Evolutionary conservation across 1,140 invertebrate genomes (phyloP), one percentile per base, ranked within the genome.

Genomic region (Harlomillsia oculata): DNA sequence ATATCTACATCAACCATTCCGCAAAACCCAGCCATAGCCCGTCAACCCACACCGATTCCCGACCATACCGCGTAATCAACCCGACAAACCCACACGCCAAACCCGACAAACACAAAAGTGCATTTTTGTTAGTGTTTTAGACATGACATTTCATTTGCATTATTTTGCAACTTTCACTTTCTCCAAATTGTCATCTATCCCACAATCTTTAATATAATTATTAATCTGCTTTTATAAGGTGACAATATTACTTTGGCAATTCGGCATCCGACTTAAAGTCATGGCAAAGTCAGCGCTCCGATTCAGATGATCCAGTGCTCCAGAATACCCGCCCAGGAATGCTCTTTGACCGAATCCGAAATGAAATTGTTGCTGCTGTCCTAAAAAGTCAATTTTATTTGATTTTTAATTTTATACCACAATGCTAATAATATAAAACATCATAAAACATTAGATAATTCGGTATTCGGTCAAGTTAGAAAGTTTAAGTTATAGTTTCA

Each of bases 321-420:
- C 59, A 6, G 59, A 50, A 45, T 62, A 62, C 20, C 63, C 59
- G 13, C 63, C 63, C 20, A 65, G 60, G 50, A 65, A 65, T 51
- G 53, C 60, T 30, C 64, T 56, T 43, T 62, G 60, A 45, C 64
- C 64, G 45, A 65, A 65, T 46, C 64, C 64, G 52, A 65, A 65
- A 45, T 65, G 64, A 39, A 65, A 65, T 50, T 65, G 64, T 50
- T 65, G 64, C 51, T 65, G 64, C 50, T 65, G 64, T 9, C 63
- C 63, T 65, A 28, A 16, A 6, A 41, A 3, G 3, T 21, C 14
- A 41, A 9, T 41, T 41, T 18, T 13, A 21, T 13, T 23, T 2
- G 1, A 9, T 41, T 41, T 20, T 41, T 41, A 21, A 14, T 13
- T 3, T 26, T 9, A n/a, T 21, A 5, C 8, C 18, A 2, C 14